Evolutionary conservation across 30 jellyfish, hydroid and myxozoan genomes (phyloP).

Genomic region (Chrysaora quinquecirrha): DNA sequence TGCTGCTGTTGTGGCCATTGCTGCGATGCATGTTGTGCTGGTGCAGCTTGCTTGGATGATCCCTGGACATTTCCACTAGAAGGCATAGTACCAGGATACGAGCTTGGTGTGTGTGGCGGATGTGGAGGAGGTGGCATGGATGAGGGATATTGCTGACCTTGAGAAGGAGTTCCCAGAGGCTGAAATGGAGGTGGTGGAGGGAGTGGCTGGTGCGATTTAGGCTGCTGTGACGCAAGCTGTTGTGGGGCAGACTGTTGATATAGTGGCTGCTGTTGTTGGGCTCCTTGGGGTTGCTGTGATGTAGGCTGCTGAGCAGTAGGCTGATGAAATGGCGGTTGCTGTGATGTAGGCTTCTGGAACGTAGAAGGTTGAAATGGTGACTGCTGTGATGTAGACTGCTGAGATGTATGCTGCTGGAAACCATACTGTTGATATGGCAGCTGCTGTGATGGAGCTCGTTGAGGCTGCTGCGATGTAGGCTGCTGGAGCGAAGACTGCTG

Average conservation of each 20-base stretch:
- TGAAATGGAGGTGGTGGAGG: no score
- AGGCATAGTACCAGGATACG: no score
- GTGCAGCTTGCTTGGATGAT: no score
- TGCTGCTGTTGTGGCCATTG: not conserved
- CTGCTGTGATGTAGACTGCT: constrained; percentile 21
- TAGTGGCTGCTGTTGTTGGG: no score
- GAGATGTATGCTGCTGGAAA: constrained; percentile 37
- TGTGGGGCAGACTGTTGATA: no score
- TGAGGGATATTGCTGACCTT: no score
- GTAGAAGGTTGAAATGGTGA: not conserved
- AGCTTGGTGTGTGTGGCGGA: no score
- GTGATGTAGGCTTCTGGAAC: not conserved
- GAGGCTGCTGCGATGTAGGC: not conserved
- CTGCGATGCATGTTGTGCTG: not conserved
- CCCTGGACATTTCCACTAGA: no score
- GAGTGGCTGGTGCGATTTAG: no score
- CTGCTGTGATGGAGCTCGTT: not conserved
- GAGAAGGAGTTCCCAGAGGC: no score
- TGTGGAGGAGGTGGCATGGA: no score
- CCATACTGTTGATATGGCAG: not conserved
- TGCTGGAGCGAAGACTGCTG: constrained; percentile 14
- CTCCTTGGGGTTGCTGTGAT: not conserved
- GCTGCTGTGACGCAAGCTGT: no score
- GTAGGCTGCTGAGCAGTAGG: not conserved
- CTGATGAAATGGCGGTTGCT: not conserved